Evolutionary conservation across 2,888 invertebrate genomes (phyloP).

Genomic region (Vandiemenella viatica): DNA sequence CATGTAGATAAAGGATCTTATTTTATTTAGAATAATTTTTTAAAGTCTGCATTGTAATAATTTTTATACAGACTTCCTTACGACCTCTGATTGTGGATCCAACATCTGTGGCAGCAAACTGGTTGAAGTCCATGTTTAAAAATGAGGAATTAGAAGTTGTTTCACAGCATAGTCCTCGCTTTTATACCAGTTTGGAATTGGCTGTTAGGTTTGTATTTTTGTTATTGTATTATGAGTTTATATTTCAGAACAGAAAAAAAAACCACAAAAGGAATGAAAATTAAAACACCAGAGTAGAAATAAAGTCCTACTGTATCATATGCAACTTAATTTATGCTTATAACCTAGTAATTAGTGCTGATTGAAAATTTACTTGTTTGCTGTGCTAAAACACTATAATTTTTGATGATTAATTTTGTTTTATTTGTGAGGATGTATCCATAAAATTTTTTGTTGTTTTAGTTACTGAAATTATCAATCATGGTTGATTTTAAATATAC

Average conservation of each 20-base stretch:
- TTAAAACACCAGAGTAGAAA: no score
- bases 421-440: no score
- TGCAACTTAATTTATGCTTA: no score
- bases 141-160: slow-evolving; percentile 56
- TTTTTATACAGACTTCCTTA: slow-evolving; percentile 30
- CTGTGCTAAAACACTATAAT: no score
- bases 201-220: slow-evolving; percentile 42
- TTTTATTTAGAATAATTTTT: neutral
- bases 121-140: slow-evolving; percentile 60
- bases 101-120: slow-evolving; percentile 62
- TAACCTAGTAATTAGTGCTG: no score
- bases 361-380: no score
- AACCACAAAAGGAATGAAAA: no score
- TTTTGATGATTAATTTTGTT: no score
- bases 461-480: neutral
- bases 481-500: slow-evolving; percentile 4
- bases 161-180: slow-evolving; percentile 58
- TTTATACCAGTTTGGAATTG: slow-evolving; percentile 58
- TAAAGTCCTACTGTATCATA: no score
- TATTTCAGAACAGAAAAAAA: no score
- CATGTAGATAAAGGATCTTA: neutral
- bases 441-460: no score
- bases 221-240: no score
- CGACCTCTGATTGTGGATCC: slow-evolving; percentile 81
- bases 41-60: neutral